A percentile compares a stretch with the other conserved stretches of the same genome.
Conservation (phyloP, 2,797 vertebrate species). For the Momotus momota region DNA sequence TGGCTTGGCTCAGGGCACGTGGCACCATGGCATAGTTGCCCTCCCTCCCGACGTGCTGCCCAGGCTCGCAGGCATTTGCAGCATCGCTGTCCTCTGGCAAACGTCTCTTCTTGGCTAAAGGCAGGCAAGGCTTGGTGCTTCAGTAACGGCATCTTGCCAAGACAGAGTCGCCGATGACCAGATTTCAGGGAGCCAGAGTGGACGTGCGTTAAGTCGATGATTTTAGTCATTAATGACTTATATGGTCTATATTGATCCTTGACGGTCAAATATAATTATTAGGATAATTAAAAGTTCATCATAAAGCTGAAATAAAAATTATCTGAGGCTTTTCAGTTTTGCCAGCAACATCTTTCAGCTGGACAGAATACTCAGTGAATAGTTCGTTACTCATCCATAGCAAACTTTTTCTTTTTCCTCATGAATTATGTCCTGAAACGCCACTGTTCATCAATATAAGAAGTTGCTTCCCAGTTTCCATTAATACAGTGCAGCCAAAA, state of each 20-base stretch:
- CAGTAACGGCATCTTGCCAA: neutral
- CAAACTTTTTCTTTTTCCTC: fast-evolving
- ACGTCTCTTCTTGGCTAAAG: neutral
- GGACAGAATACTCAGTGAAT: neutral
- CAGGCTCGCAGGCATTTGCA: neutral
- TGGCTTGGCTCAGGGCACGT: fast-evolving
- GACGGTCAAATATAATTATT: neutral
- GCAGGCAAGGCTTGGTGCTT: neutral
- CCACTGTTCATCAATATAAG: neutral
- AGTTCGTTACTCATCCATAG: neutral
- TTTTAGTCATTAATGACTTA: neutral
- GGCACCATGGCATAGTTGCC: fast-evolving
- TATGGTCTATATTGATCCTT: neutral
- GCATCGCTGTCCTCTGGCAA: neutral
- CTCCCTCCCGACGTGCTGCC: fast-evolving
- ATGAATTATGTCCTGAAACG: neutral
- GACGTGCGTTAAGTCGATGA: neutral
- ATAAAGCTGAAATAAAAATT: neutral
- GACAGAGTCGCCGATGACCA: neutral
- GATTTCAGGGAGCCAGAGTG: neutral
- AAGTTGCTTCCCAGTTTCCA: neutral
- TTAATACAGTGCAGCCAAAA: neutral
- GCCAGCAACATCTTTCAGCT: neutral
- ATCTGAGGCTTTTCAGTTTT: neutral
- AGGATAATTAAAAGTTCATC: neutral